phyloP scores from a whole-genome alignment of 2,113 vertebrate genomes.

The Phrynosoma blainvillii region DNA sequence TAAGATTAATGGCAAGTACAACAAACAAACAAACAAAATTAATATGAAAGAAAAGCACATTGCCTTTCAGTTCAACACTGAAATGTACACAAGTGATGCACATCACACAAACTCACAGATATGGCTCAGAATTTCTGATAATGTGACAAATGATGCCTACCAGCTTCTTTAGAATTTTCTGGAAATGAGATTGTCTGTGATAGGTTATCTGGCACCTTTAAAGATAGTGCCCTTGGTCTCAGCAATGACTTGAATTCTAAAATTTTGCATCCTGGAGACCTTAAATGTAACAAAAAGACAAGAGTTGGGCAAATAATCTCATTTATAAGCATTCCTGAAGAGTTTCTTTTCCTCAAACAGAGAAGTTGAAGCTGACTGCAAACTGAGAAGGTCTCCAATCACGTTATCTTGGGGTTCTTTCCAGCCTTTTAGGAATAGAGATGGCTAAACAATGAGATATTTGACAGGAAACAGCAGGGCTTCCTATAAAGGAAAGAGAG shows the following conservation, averaged over 20 bases:
- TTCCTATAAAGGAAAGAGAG: rapidly evolving
- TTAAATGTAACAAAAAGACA: background rate
- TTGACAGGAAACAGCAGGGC: rapidly evolving
- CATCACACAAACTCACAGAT: background rate
- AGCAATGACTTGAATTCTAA: background rate
- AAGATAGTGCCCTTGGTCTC: background rate
- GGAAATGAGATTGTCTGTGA: background rate
- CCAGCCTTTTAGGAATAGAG: rapidly evolving
- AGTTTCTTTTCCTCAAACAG: background rate
- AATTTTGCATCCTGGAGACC: background rate
- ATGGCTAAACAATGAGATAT: rapidly evolving
- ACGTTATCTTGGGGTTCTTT: rapidly evolving
- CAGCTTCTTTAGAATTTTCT: background rate
- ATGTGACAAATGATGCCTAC: background rate
- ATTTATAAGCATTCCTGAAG: background rate
- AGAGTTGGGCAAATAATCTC: background rate
- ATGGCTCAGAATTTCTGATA: background rate
- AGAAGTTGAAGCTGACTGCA: background rate
- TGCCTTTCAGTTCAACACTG: background rate
- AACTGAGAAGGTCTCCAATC: background rate
- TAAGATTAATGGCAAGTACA: no score
- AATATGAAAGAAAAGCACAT: background rate
- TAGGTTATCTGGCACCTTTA: background rate
- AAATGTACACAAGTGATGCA: background rate
- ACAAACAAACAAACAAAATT: no score